Evolutionary conservation across 2,797 vertebrate genomes (phyloP).

Genomic region (Hippoglossus hippoglossus): DNA sequence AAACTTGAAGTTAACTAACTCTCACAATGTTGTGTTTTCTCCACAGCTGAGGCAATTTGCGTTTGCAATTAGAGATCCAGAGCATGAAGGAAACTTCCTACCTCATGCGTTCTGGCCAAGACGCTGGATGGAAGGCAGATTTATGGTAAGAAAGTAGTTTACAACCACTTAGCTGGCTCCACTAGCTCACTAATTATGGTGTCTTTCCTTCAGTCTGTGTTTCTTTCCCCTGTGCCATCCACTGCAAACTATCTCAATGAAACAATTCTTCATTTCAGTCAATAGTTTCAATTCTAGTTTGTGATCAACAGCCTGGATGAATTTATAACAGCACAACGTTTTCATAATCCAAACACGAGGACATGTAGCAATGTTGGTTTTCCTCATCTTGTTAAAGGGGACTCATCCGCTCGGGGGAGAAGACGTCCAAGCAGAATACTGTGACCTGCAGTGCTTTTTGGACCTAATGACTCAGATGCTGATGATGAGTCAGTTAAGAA

Average conservation of each 20-base stretch:
- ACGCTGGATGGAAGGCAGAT: background rate
- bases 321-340: too few relatives aligned
- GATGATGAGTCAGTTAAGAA: background rate
- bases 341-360: background rate
- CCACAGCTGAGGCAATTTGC: background rate
- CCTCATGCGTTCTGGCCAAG: background rate
- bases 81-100: background rate
- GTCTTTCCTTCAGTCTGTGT: too few relatives aligned
- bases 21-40: background rate
- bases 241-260: too few relatives aligned
- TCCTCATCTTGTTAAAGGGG: background rate
- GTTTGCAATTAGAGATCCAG: background rate
- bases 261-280: too few relatives aligned
- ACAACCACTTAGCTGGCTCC: too few relatives aligned
- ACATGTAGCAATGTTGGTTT: background rate
- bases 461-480: background rate
- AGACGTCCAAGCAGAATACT: background rate
- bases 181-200: too few relatives aligned
- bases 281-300: too few relatives aligned
- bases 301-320: too few relatives aligned
- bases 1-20: too few relatives aligned
- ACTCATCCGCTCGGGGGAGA: background rate
- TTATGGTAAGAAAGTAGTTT: too few relatives aligned
- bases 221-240: too few relatives aligned
- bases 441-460: background rate